Conservation (phyloP, 2,113 vertebrate genomes). For the Cottus gobio region DNA sequence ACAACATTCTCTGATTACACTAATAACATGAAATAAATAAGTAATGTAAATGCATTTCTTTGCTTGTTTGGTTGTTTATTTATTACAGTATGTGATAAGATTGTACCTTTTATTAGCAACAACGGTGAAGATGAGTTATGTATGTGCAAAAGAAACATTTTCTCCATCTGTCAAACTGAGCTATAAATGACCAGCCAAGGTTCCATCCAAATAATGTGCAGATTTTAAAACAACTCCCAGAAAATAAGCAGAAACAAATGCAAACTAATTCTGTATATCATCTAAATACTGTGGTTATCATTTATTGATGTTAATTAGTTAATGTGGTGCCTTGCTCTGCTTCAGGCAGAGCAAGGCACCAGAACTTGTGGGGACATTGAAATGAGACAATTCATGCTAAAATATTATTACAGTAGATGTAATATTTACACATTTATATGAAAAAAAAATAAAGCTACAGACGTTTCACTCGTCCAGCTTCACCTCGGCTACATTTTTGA, state of each 20-base stretch:
- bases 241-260: background rate
- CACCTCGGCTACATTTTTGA: background rate
- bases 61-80: no score
- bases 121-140: background rate
- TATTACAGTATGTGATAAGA: background rate
- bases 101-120: background rate
- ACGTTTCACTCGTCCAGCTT: background rate
- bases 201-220: background rate
- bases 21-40: no score
- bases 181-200: background rate
- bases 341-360: background rate
- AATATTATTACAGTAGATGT: background rate
- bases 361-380: background rate
- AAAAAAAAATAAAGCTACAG: accelerated
- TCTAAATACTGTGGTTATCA: background rate
- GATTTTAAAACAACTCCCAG: background rate
- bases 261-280: background rate
- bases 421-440: background rate
- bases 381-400: background rate
- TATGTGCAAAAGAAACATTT: background rate
- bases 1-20: no score
- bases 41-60: no score
- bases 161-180: background rate
- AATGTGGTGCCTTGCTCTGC: background rate
- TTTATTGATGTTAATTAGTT: background rate